Base-by-base conservation (phyloP, 2,888 invertebrate species). In the Spodoptera littoralis region DNA sequence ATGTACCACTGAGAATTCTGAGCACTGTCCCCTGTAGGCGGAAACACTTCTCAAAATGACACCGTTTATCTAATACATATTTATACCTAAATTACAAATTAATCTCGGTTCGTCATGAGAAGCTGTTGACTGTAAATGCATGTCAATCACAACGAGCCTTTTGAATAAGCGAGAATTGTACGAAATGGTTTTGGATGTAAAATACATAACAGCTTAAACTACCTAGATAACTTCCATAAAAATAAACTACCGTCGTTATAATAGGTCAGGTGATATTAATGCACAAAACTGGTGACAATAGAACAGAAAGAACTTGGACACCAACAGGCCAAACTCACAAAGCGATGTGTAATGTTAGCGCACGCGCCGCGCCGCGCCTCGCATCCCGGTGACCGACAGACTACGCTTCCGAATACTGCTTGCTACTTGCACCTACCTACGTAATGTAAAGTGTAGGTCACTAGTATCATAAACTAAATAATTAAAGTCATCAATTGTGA, bases 191-290 rank as follows among this genome's bases (percentile, higher is more conserved):
- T 85, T 80, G 79, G 88, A 88, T 91, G 91, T 91, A 87, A 91
- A 92, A 91, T 92, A 94, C 91, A 92, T 92, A 94, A 94, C 94
- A 93, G 91, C 93, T 94, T 94, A 94, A 87, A 88, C 93, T 94
- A 94, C 90, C 92, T 93, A 93, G 88, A 91, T 92, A 93, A 93
- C 92, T 92, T 92, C 88, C 88, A 90, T 92, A 92, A 92, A 92
- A 93, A 93, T 92, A 92, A 94, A 90, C 92, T 93, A 92, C 91
- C 90, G 87, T 93, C 85, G 87, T 76, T 92, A 94, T 92, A 92
- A 88, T 91, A 91, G 89, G 89, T 92, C 90, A 82, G 87, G 82
- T 89, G 88, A 86, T 91, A 90, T 63, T 78, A 89, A 89, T 88
- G 88, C 89, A 89, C 85, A 86, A 80, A 84, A 75, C 77, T 73